Base-by-base conservation (phyloP, 2,888 invertebrate genomes). In the Drosophila anomalata region DNA sequence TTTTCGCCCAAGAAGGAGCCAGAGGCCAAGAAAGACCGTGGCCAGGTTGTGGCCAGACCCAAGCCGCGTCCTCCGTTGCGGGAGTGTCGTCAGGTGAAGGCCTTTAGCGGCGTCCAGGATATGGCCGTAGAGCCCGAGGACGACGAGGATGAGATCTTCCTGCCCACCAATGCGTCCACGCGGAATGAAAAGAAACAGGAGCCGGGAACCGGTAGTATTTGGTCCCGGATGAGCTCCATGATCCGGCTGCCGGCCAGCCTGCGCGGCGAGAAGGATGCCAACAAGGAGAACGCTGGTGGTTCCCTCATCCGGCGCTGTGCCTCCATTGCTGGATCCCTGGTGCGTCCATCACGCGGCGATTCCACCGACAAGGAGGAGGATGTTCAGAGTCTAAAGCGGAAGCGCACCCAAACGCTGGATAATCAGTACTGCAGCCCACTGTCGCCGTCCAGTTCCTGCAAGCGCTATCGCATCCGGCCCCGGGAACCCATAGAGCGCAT, bases 401-500 rank as follows among this genome's bases (percentile, higher is more conserved):
- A 90, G 62, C 88, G 91, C 8, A 89, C 90, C 0, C 79, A 88
- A 52, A 90, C 90, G 1, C 58, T 79, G 12, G 91, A 90, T 42
- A 79, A 36, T 68, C 83, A 75, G n/a, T 77, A 73, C 56, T 61
- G 20, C 11, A 51, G 46, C 41, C 63, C 56, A 12, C 8, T 55
- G 26, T 82, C 89, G 12, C 84, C 87, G 2, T 39, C 54, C 14
- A 79, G 79, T 17, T 88, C 89, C 2, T 81, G 90, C 2, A 91
- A 91, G 63, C 90, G 91, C 44, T 75, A 90, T 20, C 90, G 91
- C 31, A 91, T 92, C 65, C 89, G 92, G 51, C 78, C 88, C 29
- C 81, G 91, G 4, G 88, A 87, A 33, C 92, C 92, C 12, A 89
- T 92, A 56, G 87, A 89, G 44, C 89, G 92, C 20, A 90, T 91